Percentiles rank a stretch among this genome's conserved stretches.
phyloP scores from a whole-genome alignment of 1,140 invertebrate species.

The Scaptodrosophila lebanonensis region DNA sequence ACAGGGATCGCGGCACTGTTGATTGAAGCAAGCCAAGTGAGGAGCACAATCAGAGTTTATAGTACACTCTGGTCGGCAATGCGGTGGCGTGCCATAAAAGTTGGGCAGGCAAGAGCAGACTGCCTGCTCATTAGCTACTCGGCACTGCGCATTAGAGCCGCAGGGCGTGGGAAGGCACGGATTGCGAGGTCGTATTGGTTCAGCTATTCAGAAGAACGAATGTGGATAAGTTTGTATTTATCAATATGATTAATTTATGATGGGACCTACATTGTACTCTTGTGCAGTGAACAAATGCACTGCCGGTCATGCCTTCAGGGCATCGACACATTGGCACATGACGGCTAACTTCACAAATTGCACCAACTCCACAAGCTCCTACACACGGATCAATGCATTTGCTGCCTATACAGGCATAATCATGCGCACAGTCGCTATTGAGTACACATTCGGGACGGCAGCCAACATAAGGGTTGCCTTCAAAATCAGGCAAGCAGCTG shows the following conservation, averaged over 20 bases:
- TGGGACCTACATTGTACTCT: slow-evolving; percentile 78
- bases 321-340: slow-evolving; percentile 87
- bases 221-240: neutral
- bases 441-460: slow-evolving; percentile 90
- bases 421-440: slow-evolving; percentile 87
- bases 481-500: slow-evolving; percentile 83
- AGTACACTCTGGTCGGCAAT: slow-evolving; percentile 82
- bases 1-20: slow-evolving; percentile 84
- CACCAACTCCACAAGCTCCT: slow-evolving; percentile 84
- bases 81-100: slow-evolving; percentile 81
- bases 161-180: slow-evolving; percentile 88
- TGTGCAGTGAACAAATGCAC: slow-evolving; percentile 82
- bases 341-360: slow-evolving; percentile 83
- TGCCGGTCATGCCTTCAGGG: slow-evolving; percentile 81
- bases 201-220: slow-evolving; percentile 25
- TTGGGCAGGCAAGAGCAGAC: slow-evolving; percentile 82
- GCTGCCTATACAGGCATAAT: slow-evolving; percentile 82
- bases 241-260: slow-evolving; percentile 45
- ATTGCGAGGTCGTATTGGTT: slow-evolving; percentile 48
- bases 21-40: slow-evolving; percentile 83
- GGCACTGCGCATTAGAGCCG: slow-evolving; percentile 82
- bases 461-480: slow-evolving; percentile 83
- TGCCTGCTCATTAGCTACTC: slow-evolving; percentile 79
- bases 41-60: slow-evolving; percentile 83
- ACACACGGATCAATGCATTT: slow-evolving; percentile 87